Conservation (phyloP, 2,797 vertebrate genomes). For the Sitta carolinensis region DNA sequence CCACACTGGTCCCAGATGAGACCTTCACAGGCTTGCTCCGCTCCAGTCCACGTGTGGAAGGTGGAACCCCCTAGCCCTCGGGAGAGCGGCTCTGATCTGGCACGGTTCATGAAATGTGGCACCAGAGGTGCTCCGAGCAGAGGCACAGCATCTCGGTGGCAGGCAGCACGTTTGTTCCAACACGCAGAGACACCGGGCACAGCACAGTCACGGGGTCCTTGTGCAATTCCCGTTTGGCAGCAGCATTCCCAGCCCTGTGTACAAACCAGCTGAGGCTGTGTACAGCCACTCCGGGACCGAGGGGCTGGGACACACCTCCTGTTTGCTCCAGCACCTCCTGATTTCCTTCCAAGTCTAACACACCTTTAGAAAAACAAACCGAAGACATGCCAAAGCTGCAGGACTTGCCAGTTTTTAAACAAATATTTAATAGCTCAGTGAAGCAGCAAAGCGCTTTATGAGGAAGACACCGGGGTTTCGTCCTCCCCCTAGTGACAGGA, state of each 20-base stretch:
- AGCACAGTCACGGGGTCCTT: not conserved
- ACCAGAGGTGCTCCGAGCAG: not conserved
- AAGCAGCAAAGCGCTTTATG: not conserved
- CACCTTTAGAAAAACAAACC: not conserved
- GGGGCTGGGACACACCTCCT: not conserved
- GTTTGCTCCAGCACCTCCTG: not conserved
- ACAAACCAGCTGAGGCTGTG: fast-evolving
- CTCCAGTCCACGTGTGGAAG: fast-evolving
- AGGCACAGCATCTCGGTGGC: not conserved
- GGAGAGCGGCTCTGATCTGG: fast-evolving
- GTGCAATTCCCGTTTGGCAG: not conserved
- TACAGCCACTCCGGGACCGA: fast-evolving
- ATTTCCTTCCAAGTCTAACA: not conserved
- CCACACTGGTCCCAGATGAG: fast-evolving
- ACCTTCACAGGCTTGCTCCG: not conserved
- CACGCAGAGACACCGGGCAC: fast-evolving
- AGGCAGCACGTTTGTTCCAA: not conserved
- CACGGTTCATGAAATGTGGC: fast-evolving
- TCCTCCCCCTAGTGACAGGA: slow-evolving; percentile 44
- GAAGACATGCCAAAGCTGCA: not conserved
- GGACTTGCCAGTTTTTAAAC: not conserved
- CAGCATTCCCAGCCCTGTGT: fast-evolving
- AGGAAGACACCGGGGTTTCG: not conserved
- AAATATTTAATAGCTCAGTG: not conserved
- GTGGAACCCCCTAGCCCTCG: fast-evolving